A percentile compares a stretch with the other conserved stretches of the same genome.
phyloP scores from a whole-genome alignment of 2,113 vertebrate genomes.

The Lamprotornis superbus region DNA sequence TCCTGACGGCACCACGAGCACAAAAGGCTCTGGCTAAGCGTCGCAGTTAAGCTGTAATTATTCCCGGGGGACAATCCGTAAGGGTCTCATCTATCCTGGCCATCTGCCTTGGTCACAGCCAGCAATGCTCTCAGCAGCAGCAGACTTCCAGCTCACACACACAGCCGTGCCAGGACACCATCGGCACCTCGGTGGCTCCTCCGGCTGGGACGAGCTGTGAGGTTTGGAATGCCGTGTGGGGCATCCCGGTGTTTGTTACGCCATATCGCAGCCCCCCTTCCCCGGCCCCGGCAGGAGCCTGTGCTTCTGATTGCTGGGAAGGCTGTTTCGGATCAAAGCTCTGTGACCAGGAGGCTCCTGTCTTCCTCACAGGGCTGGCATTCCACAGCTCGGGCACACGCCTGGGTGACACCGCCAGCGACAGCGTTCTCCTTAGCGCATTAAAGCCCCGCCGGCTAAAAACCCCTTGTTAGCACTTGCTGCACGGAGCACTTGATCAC shows the following conservation, averaged over 20 bases:
- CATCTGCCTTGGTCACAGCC: not conserved
- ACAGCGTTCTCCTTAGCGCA: not conserved
- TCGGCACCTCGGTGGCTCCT: rapidly evolving
- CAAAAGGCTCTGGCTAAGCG: not conserved
- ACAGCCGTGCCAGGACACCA: not conserved
- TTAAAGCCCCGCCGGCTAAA: not conserved
- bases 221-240: rapidly evolving
- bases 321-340: not conserved
- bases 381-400: not conserved
- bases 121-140: not conserved
- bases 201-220: rapidly evolving
- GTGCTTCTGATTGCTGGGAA: not conserved
- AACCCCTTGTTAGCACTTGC: not conserved
- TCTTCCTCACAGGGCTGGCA: not conserved
- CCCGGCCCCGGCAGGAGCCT: not conserved
- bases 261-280: rapidly evolving
- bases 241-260: rapidly evolving
- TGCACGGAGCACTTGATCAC: not conserved
- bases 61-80: not conserved
- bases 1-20: not conserved
- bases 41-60: not conserved
- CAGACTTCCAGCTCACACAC: not conserved
- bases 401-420: not conserved
- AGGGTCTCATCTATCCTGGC: not conserved
- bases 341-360: rapidly evolving